Conservation (phyloP, 2,113 vertebrate species). For the Egretta garzetta region DNA sequence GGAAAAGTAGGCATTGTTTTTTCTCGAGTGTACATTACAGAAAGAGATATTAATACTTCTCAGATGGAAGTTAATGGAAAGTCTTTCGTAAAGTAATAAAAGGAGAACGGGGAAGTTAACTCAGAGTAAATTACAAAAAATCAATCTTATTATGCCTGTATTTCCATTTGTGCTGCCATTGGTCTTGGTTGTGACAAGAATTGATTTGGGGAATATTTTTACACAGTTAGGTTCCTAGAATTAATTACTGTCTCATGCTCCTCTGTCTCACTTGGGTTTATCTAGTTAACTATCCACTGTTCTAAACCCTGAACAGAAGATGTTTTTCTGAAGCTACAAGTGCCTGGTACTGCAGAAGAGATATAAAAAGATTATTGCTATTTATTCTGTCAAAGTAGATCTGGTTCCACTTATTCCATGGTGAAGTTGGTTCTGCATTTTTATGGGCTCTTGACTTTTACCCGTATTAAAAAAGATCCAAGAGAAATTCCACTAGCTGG, state of each 20-base stretch:
- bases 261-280: background rate
- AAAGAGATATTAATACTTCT: background rate
- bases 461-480: background rate
- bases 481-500: background rate
- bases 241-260: background rate
- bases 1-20: background rate
- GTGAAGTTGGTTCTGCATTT: background rate
- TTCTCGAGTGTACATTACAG: background rate
- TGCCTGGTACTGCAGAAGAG: background rate
- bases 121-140: background rate
- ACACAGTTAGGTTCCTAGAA: background rate
- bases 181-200: background rate
- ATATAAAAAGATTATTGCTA: background rate
- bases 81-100: conserved; percentile 12
- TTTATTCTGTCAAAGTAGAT: background rate
- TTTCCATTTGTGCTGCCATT: background rate
- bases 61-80: background rate
- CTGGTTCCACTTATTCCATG: background rate
- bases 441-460: background rate
- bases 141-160: background rate
- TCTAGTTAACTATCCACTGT: background rate
- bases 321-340: background rate
- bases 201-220: conserved; percentile 1
- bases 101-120: background rate
- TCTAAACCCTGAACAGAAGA: background rate